Percentiles rank a stretch among this genome's conserved stretches.
Evolutionary conservation across 2,113 vertebrate genomes (phyloP).

Genomic region (Synodontis membranacea): DNA sequence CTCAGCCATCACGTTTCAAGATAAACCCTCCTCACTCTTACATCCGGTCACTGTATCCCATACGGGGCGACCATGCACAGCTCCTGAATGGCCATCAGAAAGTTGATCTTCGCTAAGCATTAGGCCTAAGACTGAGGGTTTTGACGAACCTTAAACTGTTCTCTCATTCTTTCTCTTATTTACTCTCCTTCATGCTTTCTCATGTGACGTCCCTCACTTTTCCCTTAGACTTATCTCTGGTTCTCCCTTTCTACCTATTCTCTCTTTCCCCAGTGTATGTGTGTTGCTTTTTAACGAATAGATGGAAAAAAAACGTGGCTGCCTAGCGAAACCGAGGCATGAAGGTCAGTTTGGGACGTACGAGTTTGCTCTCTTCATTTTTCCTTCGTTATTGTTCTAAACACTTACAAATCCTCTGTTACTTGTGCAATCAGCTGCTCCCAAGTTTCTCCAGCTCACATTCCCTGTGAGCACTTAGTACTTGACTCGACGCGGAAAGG

Average conservation of each 20-base stretch:
- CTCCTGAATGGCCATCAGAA: slow-evolving; percentile 67
- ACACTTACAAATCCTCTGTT: slow-evolving; percentile 28
- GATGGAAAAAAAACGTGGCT: no score
- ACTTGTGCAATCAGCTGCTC: not conserved
- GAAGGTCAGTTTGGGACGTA: not conserved
- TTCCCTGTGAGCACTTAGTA: slow-evolving; percentile 68
- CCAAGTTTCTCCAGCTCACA: slow-evolving; percentile 60
- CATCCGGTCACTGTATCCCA: slow-evolving; percentile 68
- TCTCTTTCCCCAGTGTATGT: not conserved
- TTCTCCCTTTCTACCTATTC: not conserved
- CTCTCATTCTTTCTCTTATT: slow-evolving; percentile 17
- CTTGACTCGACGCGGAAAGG: slow-evolving; percentile 68
- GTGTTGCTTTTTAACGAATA: not conserved
- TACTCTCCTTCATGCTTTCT: slow-evolving; percentile 20
- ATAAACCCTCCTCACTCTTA: slow-evolving; percentile 64
- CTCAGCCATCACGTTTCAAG: slow-evolving; percentile 66
- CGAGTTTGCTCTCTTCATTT: not conserved
- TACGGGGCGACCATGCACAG: slow-evolving; percentile 52
- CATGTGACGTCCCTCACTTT: not conserved
- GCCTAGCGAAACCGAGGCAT: slow-evolving; percentile 14
- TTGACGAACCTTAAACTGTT: slow-evolving; percentile 34
- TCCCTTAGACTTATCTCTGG: not conserved
- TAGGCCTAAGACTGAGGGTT: slow-evolving; percentile 7
- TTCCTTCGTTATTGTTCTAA: slow-evolving; percentile 17
- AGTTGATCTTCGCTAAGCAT: slow-evolving; percentile 61